Base-by-base conservation (phyloP, 2,888 invertebrate species). In the Galeruca laticollis region DNA sequence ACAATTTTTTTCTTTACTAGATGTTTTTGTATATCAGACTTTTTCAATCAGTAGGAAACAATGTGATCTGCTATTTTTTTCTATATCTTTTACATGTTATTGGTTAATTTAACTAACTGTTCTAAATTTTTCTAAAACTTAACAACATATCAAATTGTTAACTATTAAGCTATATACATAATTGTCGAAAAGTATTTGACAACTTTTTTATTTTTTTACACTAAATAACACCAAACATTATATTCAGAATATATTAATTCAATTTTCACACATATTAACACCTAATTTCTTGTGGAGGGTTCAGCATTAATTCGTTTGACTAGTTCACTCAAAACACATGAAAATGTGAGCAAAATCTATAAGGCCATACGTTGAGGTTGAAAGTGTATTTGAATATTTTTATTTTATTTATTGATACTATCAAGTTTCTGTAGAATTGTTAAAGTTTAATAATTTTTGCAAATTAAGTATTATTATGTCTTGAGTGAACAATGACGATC, bases 41-140 rank as follows among this genome's bases (percentile, higher is more conserved):
- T 57, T 49, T 10, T 47, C 8, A 9, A 37, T 31, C 20, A 60
- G 9, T 47, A 15, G 10, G 52, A 52, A 43, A 60, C 60, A 47
- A 67, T 54, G 43, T 59, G 35, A 33, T 37, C 37, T 20, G n/a
- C 37, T 15, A 35, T 57, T 65, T 65, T 57, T 64, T 33, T 57
- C 64, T 6, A 47, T 64, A 21, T 64, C 57, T 33, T 57, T 49
- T 47, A 57, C 63, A 67, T 65, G 31, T 67, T 66, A 65, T 51
- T 52, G 56, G 68, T 71, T 73, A 73, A 69, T 71, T 70, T 60
- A 68, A 70, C 68, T 71, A 71, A 57, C 63, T 73, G 72, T 62
- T 20, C 64, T 74, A 70, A 57, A 68, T 69, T 72, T 26, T 71
- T 52, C 69, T 69, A 70, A 72, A 70, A 69, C 63, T 68, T 69